phyloP scores from a whole-genome alignment of 2,113 vertebrate species.

The Propithecus coquereli region DNA sequence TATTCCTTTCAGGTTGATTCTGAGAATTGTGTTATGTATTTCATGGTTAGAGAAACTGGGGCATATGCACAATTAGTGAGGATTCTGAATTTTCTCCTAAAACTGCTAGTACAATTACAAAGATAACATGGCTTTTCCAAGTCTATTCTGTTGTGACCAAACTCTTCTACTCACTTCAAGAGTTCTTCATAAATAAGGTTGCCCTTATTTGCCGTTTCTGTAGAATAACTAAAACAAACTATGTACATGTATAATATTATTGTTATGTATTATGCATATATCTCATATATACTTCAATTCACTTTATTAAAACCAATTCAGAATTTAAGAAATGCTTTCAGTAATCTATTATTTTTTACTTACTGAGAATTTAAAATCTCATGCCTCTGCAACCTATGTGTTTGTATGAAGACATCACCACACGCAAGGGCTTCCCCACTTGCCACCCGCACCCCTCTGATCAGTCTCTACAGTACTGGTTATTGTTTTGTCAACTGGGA shows the following conservation, averaged over 20 bases:
- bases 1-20: not conserved
- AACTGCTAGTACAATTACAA: not conserved
- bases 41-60: not conserved
- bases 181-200: not conserved
- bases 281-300: not conserved
- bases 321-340: not conserved
- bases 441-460: too few species aligned
- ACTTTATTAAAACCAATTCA: not conserved
- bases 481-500: not conserved
- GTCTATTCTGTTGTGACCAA: not conserved
- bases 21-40: not conserved
- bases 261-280: not conserved
- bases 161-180: not conserved
- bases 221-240: not conserved
- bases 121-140: not conserved
- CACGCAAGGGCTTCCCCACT: fast-evolving
- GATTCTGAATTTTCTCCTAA: not conserved
- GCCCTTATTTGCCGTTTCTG: not conserved
- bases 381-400: not conserved
- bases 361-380: not conserved
- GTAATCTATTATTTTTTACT: not conserved
- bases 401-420: not conserved
- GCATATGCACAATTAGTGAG: not conserved
- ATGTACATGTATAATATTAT: not conserved
- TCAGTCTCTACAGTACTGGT: not conserved